phyloP scores from a whole-genome alignment of 2,797 vertebrate species.

The Silurus aristotelis region DNA sequence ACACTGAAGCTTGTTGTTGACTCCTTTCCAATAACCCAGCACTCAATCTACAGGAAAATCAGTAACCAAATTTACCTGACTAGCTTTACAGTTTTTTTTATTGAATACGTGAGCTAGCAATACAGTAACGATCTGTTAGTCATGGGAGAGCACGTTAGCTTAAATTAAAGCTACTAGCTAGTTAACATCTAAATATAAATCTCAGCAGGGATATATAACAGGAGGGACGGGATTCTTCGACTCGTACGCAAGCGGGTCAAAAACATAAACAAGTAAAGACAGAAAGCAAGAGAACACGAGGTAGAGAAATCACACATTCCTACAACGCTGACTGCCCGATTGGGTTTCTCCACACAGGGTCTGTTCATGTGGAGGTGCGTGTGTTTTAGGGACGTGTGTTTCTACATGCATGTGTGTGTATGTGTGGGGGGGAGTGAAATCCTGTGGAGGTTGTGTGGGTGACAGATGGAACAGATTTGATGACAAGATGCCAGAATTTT shows the following conservation, averaged over 20 bases:
- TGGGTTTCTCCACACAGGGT: slow-evolving; percentile 43
- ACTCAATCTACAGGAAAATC: not conserved
- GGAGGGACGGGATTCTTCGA: slow-evolving; percentile 12
- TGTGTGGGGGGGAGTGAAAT: slow-evolving; percentile 69
- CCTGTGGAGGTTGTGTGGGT: slow-evolving; percentile 47
- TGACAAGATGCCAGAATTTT: slow-evolving; percentile 49
- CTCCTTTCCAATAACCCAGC: not conserved
- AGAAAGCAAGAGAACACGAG: slow-evolving; percentile 8
- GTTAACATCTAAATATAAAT: not conserved
- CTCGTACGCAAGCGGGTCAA: slow-evolving; percentile 51
- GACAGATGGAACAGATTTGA: slow-evolving; percentile 54
- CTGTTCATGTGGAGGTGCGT: slow-evolving; percentile 51
- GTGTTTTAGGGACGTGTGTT: not conserved
- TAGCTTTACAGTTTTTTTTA: not conserved
- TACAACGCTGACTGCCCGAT: slow-evolving; percentile 42
- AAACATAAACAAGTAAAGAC: slow-evolving; percentile 50
- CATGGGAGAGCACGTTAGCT: not conserved
- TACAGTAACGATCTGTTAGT: not conserved
- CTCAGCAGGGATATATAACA: not conserved
- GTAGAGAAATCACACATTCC: slow-evolving; percentile 51
- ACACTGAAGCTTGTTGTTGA: not conserved
- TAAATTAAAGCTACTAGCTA: not conserved
- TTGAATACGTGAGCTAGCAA: not conserved
- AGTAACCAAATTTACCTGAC: not conserved
- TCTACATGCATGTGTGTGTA: slow-evolving; percentile 47